Base-by-base conservation (phyloP, 2,888 invertebrate genomes). In the Pherbina coryleti region DNA sequence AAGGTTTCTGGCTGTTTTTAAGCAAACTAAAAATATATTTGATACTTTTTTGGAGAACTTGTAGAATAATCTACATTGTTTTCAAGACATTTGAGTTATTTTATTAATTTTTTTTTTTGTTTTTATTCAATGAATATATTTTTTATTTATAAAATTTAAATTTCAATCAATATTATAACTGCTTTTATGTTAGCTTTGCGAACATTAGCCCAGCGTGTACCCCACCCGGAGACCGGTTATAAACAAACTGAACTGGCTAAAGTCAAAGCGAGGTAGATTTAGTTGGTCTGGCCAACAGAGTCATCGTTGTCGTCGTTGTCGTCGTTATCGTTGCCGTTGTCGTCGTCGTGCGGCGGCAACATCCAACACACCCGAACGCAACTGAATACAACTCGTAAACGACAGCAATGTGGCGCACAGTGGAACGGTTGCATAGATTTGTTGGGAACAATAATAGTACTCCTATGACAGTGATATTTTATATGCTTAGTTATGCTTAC, bases 171-270 rank as follows among this genome's bases (percentile, higher is more conserved):
- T 3, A 14, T 22, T 9, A n/a, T 3, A 31, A 64, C 34, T 17
- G n/a, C 17, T 28, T 17, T 17, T 62, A n/a, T 0, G 64, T n/a
- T n/a, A 25, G 31, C 57, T 57, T 31, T 49, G 69, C 69, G 25
- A 22, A 25, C 28, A 31, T 37, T 67, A 22, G 28, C 14, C 55
- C 49, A 25, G 37, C 53, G 66, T 14, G 37, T 37, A 57, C 66
- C 69, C 67, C 75, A 75, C 66, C 66, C 75, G 55, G 44, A 66
- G 75, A 75, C 66, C 67, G 66, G 75, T 67, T 75, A 28, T 67
- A 37, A 75, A 75, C 75, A 67, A 69, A 69, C 69, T 60, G 57
- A 60, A n/a, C n/a, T 53, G 22, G 2, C 57, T 57, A 22, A n/a
- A 60, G 57, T 22, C 57, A 28, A 19, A 28, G 14, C 25, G 55